Conservation (phyloP, 2,797 vertebrate genomes). For the Falco biarmicus region DNA sequence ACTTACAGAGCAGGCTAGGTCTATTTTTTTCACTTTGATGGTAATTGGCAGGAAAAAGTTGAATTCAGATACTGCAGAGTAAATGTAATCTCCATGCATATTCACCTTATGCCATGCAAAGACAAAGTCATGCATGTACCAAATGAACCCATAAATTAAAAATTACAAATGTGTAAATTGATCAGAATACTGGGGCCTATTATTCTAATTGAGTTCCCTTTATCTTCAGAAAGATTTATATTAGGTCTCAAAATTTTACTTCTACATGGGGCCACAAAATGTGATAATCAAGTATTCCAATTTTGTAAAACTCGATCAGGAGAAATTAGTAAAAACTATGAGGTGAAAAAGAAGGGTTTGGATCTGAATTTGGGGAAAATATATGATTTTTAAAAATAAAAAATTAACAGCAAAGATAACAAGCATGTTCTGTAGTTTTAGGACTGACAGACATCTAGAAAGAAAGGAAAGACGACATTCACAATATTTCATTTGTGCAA, state of each 20-base stretch:
- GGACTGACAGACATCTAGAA: neutral
- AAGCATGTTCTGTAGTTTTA: neutral
- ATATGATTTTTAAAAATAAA: neutral
- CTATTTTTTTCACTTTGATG: neutral
- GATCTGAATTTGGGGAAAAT: neutral
- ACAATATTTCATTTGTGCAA: neutral
- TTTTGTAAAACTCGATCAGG: neutral
- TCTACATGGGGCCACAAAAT: neutral
- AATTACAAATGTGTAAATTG: neutral
- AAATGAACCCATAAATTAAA: neutral
- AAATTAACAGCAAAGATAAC: neutral
- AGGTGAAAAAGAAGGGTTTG: neutral
- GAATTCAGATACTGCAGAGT: neutral
- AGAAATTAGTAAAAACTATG: neutral
- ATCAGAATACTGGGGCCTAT: neutral
- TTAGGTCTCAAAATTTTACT: neutral
- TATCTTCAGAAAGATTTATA: neutral
- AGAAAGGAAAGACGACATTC: neutral
- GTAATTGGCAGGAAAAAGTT: neutral
- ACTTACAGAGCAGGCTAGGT: neutral
- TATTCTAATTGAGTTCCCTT: neutral
- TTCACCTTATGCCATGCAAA: neutral
- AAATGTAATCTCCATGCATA: neutral
- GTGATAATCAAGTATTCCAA: neutral
- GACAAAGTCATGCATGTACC: neutral